Conservation (phyloP, 2,113 vertebrate genomes). For the Echinops telfairi region DNA sequence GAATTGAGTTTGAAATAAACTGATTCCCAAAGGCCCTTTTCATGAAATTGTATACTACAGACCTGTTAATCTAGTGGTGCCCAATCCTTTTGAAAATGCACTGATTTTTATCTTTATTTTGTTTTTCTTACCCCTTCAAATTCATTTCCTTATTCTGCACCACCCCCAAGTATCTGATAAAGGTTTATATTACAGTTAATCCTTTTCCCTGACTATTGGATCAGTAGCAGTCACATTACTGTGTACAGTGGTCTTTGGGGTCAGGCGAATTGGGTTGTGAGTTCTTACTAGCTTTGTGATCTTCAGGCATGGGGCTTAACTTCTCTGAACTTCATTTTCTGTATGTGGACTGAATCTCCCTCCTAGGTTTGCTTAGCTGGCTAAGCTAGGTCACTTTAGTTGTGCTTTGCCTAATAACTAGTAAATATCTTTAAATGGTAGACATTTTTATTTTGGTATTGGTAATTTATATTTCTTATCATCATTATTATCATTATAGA, state of each 20-base stretch:
- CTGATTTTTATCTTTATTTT: slow-evolving; percentile 1
- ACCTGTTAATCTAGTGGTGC: slow-evolving; percentile 36
- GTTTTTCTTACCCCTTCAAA: neutral
- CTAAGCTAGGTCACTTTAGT: neutral
- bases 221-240: neutral
- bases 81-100: slow-evolving; percentile 49
- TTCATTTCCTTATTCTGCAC: neutral
- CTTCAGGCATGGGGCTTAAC: neutral
- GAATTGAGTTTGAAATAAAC: slow-evolving; percentile 66
- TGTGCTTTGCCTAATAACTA: too few species aligned
- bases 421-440: neutral
- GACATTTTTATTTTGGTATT: neutral
- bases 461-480: slow-evolving; percentile 1
- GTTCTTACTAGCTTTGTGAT: neutral
- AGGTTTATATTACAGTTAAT: neutral
- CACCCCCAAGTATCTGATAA: neutral
- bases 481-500: neutral
- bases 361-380: neutral
- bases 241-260: neutral
- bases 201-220: neutral
- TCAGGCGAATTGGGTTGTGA: neutral
- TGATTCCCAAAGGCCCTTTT: slow-evolving; percentile 44
- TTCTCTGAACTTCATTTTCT: slow-evolving; percentile 21
- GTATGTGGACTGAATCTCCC: neutral
- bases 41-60: slow-evolving; percentile 24